phyloP scores from a whole-genome alignment of 1,140 invertebrate genomes.

The Anastrepha obliqua region DNA sequence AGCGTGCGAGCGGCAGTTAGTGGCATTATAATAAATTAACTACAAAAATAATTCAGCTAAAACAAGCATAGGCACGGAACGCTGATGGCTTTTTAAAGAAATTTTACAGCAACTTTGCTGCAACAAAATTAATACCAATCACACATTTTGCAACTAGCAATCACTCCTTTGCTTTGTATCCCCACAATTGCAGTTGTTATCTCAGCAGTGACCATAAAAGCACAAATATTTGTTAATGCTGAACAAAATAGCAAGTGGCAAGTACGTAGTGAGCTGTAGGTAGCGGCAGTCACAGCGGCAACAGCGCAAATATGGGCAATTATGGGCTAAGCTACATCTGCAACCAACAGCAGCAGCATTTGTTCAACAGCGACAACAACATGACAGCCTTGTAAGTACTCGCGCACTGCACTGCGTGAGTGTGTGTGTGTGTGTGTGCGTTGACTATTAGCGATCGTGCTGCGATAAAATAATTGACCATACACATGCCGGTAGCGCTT shows the following conservation, averaged over 20 bases:
- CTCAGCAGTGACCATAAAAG: slow-evolving; percentile 5
- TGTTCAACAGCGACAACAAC: slow-evolving; percentile 33
- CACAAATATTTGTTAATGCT: slow-evolving; percentile 6
- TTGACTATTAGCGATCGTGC: background rate
- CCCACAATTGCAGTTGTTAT: background rate
- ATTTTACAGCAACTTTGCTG: too few species aligned
- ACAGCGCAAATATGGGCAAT: background rate
- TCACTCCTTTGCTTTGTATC: too few species aligned
- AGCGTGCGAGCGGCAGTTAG: too few species aligned
- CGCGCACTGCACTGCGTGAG: background rate
- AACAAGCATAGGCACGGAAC: too few species aligned
- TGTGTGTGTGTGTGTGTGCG: background rate
- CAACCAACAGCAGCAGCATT: slow-evolving; percentile 14
- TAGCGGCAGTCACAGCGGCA: background rate
- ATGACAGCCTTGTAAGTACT: slow-evolving; percentile 26
- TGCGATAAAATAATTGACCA: slow-evolving; percentile 48
- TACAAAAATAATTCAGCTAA: too few species aligned
- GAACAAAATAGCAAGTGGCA: slow-evolving; percentile 23
- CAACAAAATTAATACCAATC: too few species aligned
- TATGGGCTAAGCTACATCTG: background rate
- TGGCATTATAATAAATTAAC: too few species aligned
- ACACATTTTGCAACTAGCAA: too few species aligned
- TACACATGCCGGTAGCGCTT: background rate
- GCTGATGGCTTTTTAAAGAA: too few species aligned
- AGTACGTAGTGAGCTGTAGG: background rate